Evolutionary conservation across 2,797 vertebrate genomes (phyloP).

Genomic region (Pachyuromys duprasi): DNA sequence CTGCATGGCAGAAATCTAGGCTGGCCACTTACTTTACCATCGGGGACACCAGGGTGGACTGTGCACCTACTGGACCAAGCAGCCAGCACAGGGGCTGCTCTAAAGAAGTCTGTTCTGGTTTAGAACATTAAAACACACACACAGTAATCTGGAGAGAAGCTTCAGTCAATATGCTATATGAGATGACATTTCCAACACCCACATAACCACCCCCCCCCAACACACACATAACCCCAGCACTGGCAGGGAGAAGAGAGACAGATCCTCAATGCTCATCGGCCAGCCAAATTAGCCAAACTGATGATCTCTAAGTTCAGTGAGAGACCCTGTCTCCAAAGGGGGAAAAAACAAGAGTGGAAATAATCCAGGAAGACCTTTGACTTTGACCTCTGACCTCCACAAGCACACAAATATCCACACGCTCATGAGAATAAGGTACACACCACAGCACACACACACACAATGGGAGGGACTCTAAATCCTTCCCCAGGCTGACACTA

Average conservation of each 20-base stretch:
- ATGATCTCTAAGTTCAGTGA: background rate
- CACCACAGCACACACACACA: too few species aligned
- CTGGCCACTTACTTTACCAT: background rate
- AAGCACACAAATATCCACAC: background rate
- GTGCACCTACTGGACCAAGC: background rate
- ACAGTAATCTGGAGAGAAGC: background rate
- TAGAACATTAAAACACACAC: constrained; percentile 5
- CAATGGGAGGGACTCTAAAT: background rate
- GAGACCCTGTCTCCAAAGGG: background rate
- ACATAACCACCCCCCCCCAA: background rate
- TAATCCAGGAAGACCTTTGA: background rate
- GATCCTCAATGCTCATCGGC: background rate
- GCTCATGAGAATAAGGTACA: background rate
- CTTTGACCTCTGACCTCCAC: background rate
- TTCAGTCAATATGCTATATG: background rate
- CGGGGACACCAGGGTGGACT: background rate
- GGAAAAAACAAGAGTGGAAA: background rate
- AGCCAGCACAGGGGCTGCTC: background rate
- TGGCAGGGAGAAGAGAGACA: background rate
- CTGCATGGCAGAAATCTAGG: too few species aligned
- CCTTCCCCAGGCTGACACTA: background rate
- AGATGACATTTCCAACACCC: background rate
- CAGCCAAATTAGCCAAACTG: background rate
- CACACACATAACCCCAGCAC: background rate
- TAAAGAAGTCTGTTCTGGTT: background rate